A percentile compares a stretch with the other conserved stretches of the same genome.
These are phyloP conservation scores for Gulo gulo DNA, from an alignment of 2,113 vertebrate species.

Conservation along the genomic window DNA sequence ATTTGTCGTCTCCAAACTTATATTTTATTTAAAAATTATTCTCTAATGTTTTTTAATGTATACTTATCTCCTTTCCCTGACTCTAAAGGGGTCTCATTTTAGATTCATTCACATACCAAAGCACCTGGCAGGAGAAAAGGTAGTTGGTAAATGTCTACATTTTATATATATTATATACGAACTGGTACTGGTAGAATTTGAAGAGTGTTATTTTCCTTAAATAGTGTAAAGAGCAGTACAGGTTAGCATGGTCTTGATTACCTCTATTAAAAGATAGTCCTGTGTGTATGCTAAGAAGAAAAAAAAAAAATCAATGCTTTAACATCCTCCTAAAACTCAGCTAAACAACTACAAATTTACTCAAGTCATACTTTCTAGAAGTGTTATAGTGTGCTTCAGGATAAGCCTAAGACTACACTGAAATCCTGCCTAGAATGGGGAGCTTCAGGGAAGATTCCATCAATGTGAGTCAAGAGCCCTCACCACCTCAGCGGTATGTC, in stretches of 20 bases:
- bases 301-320: neutral
- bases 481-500: neutral
- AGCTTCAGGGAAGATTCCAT: neutral
- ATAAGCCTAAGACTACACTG: neutral
- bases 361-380: neutral
- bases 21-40: slow-evolving; percentile 19
- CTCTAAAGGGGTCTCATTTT: neutral
- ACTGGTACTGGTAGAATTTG: neutral
- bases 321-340: neutral
- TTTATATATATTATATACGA: neutral
- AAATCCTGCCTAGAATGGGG: neutral
- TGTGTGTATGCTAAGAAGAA: neutral
- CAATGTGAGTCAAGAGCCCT: neutral
- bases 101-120: neutral
- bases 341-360: neutral
- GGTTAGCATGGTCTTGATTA: neutral
- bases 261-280: neutral
- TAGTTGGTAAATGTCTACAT: neutral
- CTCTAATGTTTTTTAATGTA: neutral
- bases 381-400: neutral
- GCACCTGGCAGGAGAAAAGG: neutral
- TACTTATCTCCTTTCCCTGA: neutral
- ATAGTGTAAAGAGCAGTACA: neutral
- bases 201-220: slow-evolving; percentile 34
- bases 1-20: neutral